Conservation (phyloP, 2,888 invertebrate genomes). For the Limenitis camilla region DNA sequence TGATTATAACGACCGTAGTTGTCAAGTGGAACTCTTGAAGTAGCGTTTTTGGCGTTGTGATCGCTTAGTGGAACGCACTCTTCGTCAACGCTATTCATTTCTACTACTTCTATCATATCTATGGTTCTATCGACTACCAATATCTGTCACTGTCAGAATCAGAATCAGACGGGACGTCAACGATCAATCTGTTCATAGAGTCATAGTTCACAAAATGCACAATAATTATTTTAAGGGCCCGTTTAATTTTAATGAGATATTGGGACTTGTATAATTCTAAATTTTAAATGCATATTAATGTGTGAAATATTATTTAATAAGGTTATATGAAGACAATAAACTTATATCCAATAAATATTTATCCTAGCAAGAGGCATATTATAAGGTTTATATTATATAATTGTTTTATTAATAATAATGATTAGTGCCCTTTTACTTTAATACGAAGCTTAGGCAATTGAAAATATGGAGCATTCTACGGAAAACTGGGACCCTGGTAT, state of each 20-base stretch:
- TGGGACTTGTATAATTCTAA: slow-evolving; percentile 2
- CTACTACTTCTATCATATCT: too few species aligned
- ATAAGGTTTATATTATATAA: slow-evolving; percentile 21
- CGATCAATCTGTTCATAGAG: too few species aligned
- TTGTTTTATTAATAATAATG: slow-evolving; percentile 10
- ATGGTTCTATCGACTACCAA: too few species aligned
- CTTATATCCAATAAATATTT: slow-evolving; percentile 7
- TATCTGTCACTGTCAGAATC: too few species aligned
- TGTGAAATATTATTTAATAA: slow-evolving; percentile 6
- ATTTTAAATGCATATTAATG: too few species aligned
- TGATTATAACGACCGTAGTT: too few species aligned
- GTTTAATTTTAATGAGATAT: slow-evolving; percentile 6
- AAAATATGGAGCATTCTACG: slow-evolving; percentile 29
- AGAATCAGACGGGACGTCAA: too few species aligned
- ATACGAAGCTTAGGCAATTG: slow-evolving; percentile 2
- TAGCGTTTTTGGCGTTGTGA: too few species aligned
- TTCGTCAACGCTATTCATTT: too few species aligned
- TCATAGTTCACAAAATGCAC: slow-evolving; percentile 21
- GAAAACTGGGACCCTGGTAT: slow-evolving; percentile 66
- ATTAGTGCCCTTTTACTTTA: neutral
- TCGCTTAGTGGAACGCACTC: too few species aligned
- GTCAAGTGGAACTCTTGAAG: too few species aligned
- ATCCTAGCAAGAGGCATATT: slow-evolving; percentile 11
- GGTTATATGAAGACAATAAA: slow-evolving; percentile 8
- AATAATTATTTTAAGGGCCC: slow-evolving; percentile 5